phyloP scores from a whole-genome alignment of 2,113 vertebrate genomes.

The Silurus meridionalis region DNA sequence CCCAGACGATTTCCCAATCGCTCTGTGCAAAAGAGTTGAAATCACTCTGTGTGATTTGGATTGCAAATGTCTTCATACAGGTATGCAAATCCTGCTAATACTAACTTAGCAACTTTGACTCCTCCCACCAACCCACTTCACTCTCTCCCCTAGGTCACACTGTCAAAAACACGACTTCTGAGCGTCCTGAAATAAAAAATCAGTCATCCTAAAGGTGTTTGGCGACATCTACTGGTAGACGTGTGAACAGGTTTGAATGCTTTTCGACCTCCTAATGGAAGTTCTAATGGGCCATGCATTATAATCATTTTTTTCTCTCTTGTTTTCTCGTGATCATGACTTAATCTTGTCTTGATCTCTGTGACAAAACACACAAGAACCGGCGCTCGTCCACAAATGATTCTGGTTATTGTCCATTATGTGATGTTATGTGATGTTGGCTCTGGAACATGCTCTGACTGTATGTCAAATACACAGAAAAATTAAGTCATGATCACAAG shows the following conservation, averaged over 20 bases:
- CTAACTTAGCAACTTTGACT: constrained; percentile 1
- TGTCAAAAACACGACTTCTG: neutral
- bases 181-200: neutral
- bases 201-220: neutral
- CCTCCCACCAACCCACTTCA: neutral
- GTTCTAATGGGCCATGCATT: too few species aligned
- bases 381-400: too few species aligned
- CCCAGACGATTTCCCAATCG: constrained; percentile 38
- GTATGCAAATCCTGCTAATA: constrained; percentile 51
- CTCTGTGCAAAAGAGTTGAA: constrained; percentile 20
- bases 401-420: too few species aligned
- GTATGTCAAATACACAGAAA: too few species aligned
- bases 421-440: too few species aligned
- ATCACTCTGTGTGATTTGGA: constrained; percentile 45
- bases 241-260: neutral
- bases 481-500: too few species aligned
- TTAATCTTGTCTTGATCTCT: too few species aligned
- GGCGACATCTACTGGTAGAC: constrained; percentile 27
- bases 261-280: neutral
- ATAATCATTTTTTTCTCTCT: too few species aligned
- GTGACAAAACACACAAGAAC: too few species aligned
- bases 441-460: too few species aligned
- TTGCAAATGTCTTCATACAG: constrained; percentile 54
- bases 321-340: too few species aligned
- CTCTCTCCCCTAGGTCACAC: neutral